Percentiles rank a stretch among this genome's conserved stretches.
Conservation (phyloP, 2,113 vertebrate species). For the Hiodon tergisus region DNA sequence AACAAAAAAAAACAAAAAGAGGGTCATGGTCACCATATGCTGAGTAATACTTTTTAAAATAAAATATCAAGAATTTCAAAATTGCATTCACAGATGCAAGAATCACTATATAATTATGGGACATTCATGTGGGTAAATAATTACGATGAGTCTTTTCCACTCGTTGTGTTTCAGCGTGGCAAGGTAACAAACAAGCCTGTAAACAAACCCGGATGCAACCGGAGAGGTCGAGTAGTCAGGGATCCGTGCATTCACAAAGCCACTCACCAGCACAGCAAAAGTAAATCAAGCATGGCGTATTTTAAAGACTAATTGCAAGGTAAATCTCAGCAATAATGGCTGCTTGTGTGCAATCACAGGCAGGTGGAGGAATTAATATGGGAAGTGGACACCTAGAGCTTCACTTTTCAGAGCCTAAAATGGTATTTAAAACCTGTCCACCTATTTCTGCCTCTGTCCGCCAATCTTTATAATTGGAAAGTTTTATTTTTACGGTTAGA, state of each 20-base stretch:
- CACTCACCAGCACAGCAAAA: conserved; percentile 57
- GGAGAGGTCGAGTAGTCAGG: conserved; percentile 30
- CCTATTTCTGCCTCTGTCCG: not conserved
- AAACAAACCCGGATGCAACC: conserved; percentile 35
- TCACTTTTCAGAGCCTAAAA: conserved; percentile 9
- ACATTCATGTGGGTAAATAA: conserved; percentile 24
- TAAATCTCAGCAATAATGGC: conserved; percentile 56
- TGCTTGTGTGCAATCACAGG: conserved; percentile 58
- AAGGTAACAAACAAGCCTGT: conserved; percentile 20
- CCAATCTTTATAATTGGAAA: not conserved
- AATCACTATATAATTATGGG: conserved; percentile 19
- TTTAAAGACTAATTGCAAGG: conserved; percentile 65
- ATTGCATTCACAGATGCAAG: conserved; percentile 12
- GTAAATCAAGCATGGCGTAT: conserved; percentile 65
- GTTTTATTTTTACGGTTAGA: not conserved
- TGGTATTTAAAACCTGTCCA: not conserved
- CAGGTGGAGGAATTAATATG: conserved; percentile 51
- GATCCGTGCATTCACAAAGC: conserved; percentile 32
- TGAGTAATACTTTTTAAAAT: conserved; percentile 5
- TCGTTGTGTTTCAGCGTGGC: conserved; percentile 25
- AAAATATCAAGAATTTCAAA: conserved; percentile 7
- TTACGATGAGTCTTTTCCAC: conserved; percentile 19
- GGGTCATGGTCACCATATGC: conserved; percentile 2
- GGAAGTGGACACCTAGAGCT: conserved; percentile 9
- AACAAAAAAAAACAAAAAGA: not conserved